Conservation (phyloP, 2,888 invertebrate species). For the Hypolimnas misippus region DNA sequence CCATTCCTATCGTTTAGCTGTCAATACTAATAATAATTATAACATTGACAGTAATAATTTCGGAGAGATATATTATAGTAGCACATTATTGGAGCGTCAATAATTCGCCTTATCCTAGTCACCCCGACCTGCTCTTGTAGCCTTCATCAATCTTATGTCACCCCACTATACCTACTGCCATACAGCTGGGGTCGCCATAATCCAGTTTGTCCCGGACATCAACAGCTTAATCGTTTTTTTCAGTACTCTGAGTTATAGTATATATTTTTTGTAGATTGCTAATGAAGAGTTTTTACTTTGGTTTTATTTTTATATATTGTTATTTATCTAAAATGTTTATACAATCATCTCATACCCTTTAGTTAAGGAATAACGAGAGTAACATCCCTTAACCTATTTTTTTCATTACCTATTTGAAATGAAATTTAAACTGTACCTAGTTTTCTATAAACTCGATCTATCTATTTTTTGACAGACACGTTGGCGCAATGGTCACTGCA, state of each 20-base stretch:
- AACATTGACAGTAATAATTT: slow-evolving; percentile 23
- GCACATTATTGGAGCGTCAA: slow-evolving; percentile 45
- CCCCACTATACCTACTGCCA: slow-evolving; percentile 33
- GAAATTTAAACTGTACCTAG: too few relatives aligned
- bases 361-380: background rate
- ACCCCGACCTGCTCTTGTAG: slow-evolving; percentile 39
- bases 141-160: slow-evolving; percentile 66
- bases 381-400: too few relatives aligned
- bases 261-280: background rate
- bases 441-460: too few relatives aligned
- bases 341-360: background rate
- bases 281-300: too few relatives aligned
- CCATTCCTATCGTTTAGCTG: background rate
- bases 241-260: too few relatives aligned
- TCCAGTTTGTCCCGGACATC: background rate
- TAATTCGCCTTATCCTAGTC: slow-evolving; percentile 53
- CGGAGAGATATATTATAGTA: slow-evolving; percentile 33
- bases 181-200: slow-evolving; percentile 11
- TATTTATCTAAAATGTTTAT: too few relatives aligned
- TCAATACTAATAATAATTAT: background rate
- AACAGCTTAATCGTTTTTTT: background rate
- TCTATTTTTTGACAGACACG: too few relatives aligned
- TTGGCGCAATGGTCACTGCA: too few relatives aligned
- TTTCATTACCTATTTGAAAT: too few relatives aligned
- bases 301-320: background rate